These are phyloP conservation scores for Tangara arthus DNA, from an alignment of 2,797 vertebrate genomes.

Conservation along the genomic window DNA sequence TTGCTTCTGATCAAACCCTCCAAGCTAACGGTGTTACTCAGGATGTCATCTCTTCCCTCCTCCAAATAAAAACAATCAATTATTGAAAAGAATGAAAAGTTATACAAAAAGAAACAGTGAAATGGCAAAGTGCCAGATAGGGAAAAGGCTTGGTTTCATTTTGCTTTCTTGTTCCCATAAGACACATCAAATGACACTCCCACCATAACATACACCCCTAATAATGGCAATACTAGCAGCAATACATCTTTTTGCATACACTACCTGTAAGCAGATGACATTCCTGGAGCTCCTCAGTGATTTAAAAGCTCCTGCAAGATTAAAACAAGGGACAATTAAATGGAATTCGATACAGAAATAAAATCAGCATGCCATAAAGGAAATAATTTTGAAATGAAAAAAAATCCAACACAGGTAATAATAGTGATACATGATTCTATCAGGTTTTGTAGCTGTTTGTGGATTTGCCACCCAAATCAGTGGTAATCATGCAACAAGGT, in stretches of 20 bases:
- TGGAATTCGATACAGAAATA: conserved; percentile 19
- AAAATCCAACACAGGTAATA: background rate
- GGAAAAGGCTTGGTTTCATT: background rate
- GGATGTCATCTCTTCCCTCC: background rate
- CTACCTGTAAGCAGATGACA: background rate
- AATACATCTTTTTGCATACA: background rate
- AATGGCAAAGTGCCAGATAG: background rate
- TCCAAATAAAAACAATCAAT: conserved; percentile 33
- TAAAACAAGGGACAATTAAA: conserved; percentile 14
- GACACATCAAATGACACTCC: conserved; percentile 18
- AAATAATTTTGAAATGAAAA: background rate
- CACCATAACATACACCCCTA: background rate
- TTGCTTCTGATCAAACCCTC: background rate
- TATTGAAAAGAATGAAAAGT: background rate
- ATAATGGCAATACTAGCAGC: conserved; percentile 22
- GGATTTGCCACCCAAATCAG: background rate
- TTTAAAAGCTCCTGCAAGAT: conserved; percentile 29
- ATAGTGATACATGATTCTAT: background rate
- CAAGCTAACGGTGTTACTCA: background rate
- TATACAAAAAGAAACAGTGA: background rate
- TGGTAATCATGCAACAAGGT: background rate
- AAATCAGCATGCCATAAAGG: background rate
- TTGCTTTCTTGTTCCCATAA: conserved; percentile 4
- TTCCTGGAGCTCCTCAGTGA: background rate
- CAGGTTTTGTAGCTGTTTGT: background rate